Base-by-base conservation (phyloP, 2,797 vertebrate genomes). In the Avahi laniger region DNA sequence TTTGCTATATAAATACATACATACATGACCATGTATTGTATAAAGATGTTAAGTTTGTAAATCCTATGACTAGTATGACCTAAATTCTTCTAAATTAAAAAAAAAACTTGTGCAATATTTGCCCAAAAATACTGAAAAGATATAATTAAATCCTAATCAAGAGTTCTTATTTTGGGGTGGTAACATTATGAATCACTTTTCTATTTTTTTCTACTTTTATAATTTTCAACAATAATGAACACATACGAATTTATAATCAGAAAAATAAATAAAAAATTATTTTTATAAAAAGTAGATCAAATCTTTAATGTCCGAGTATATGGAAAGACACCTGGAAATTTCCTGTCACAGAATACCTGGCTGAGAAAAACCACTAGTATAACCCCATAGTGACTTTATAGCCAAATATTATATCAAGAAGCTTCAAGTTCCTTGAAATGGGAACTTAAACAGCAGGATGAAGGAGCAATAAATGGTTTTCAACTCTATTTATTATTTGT, bases 201-300 rank as follows among this genome's bases (percentile, higher is more conserved):
- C 78, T 87, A 82, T 35, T 85, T 38, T 57, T 91, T 87, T 59
- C 46, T 28, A 86, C 30, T 30, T 87, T 91, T 61, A 78, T 10
- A 63, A 61, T 82, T 92, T 93, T 82, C 2, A 92, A 84, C 17
- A 96, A 89, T 52, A 96, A 89, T 52, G 26, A 91, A 93, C 13
- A 70, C 6, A 76, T 48, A 88, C 17, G 4, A 89, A 95, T 67
- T 92, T 75, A 50, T 35, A 75, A 73, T 59, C 41, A 95, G 33
- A 85, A 89, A 76, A 72, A 48, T 30, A 69, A 85, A 33, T 26
- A 28, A 70, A 61, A 30, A 67, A 82, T 65, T 33, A 63, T 20
- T 87, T 97, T 94, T 50, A 94, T 67, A 6, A 91, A 93, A 93
- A 93, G 76, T n/a, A 93, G 93, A 85, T 78, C 13, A 78, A 83